Percentiles rank a stretch among this genome's conserved stretches.
These are phyloP conservation scores for Eurystomus glaucurus DNA, from an alignment of 2,797 vertebrate genomes.

Conservation along the genomic window DNA sequence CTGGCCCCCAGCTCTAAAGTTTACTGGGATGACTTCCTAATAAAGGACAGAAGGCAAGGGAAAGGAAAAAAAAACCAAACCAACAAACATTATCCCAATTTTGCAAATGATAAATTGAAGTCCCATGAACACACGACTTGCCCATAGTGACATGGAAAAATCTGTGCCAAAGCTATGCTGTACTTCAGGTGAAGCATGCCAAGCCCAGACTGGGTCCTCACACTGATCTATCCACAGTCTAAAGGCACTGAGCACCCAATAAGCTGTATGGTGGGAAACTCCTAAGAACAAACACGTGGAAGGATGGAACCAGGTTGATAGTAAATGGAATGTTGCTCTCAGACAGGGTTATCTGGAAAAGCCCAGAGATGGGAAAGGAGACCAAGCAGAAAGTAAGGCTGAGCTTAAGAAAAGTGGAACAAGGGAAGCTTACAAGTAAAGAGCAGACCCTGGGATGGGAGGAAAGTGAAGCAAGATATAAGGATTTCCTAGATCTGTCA, in stretches of 20 bases:
- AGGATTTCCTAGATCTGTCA: neutral
- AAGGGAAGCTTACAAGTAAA: neutral
- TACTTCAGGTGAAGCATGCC: fast-evolving
- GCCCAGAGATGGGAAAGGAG: neutral
- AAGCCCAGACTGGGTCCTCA: neutral
- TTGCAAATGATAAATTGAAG: neutral
- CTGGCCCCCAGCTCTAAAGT: neutral
- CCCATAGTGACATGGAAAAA: neutral
- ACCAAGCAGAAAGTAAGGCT: neutral
- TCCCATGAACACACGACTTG: neutral
- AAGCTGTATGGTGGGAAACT: neutral
- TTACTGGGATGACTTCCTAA: neutral
- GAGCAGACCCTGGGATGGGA: neutral
- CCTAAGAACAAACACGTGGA: neutral
- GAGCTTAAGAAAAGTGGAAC: neutral
- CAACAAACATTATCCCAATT: neutral
- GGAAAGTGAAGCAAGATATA: neutral
- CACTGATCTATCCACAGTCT: neutral
- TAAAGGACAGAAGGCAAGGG: neutral
- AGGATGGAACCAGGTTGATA: neutral
- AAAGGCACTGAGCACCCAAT: neutral
- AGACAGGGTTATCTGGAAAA: neutral
- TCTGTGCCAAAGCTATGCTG: neutral
- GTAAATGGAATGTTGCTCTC: neutral
- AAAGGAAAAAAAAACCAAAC: neutral